These are phyloP conservation scores for Oryzias dopingdopingensis DNA, from an alignment of 2,797 vertebrate species.

Conservation along the genomic window DNA sequence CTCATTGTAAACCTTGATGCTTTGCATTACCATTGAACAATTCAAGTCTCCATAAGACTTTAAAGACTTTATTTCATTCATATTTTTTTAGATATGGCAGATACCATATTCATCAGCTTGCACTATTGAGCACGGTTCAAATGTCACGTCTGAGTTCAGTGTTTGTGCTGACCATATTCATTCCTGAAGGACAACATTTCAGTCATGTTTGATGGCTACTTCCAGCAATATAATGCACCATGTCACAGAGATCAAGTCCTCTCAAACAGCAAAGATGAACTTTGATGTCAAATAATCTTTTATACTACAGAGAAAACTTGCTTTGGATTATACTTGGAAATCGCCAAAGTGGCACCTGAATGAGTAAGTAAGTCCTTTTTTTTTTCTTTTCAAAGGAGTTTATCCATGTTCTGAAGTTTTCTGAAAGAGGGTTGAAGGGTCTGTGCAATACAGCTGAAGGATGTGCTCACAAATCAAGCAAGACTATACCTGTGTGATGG, in stretches of 20 bases:
- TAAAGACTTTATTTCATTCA: constrained; percentile 52
- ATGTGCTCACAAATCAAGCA: constrained; percentile 57
- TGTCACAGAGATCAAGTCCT: constrained; percentile 3
- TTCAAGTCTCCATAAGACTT: constrained; percentile 61
- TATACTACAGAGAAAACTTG: constrained; percentile 65
- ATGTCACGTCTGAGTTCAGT: too few relatives aligned
- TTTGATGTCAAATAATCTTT: constrained; percentile 58
- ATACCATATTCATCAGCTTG: too few relatives aligned
- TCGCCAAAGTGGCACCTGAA: constrained; percentile 65
- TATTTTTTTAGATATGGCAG: constrained; percentile 41
- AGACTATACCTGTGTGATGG: constrained; percentile 47
- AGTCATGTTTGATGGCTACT: too few relatives aligned
- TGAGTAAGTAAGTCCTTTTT: constrained; percentile 56
- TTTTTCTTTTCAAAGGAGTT: constrained; percentile 29
- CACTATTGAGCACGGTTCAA: too few relatives aligned
- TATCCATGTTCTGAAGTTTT: constrained; percentile 52
- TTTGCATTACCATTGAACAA: constrained; percentile 60
- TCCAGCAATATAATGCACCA: too few relatives aligned
- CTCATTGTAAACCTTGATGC: too few relatives aligned
- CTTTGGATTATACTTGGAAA: constrained; percentile 65
- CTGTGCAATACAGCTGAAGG: constrained; percentile 24
- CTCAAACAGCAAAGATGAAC: constrained; percentile 21
- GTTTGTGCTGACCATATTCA: too few relatives aligned
- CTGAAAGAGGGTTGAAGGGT: constrained; percentile 47
- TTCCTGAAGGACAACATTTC: too few relatives aligned